phyloP scores from a whole-genome alignment of 2,888 invertebrate genomes.

The Xestia xanthographa region DNA sequence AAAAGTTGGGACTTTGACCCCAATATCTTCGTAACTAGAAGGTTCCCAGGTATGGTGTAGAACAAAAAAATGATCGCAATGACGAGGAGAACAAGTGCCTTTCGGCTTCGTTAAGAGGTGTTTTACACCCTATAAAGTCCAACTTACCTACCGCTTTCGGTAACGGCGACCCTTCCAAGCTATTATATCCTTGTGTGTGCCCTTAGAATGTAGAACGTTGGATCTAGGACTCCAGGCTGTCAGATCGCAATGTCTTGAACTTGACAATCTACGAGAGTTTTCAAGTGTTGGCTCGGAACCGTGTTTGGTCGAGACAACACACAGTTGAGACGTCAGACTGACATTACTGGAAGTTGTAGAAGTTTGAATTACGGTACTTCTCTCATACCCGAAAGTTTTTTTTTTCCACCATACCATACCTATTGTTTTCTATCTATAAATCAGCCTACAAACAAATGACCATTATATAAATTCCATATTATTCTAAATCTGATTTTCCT shows the following conservation, averaged over 20 bases:
- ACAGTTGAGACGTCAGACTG: neutral
- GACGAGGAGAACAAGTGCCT: too few species aligned
- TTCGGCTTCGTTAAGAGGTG: too few species aligned
- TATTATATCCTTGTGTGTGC: too few species aligned
- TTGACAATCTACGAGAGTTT: neutral
- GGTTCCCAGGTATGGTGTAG: too few species aligned
- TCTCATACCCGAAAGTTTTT: neutral
- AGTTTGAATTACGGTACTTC: neutral
- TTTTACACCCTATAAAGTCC: too few species aligned
- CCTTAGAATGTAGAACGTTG: too few species aligned
- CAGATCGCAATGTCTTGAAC: neutral
- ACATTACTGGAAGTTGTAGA: neutral
- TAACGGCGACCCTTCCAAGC: too few species aligned
- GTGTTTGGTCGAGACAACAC: too few species aligned
- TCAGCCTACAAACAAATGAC: neutral
- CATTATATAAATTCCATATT: neutral
- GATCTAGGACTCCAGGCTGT: neutral
- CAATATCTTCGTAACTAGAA: too few species aligned
- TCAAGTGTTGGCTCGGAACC: neutral
- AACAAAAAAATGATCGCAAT: too few species aligned
- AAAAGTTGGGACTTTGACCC: too few species aligned
- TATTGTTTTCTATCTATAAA: neutral
- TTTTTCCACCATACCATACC: neutral
- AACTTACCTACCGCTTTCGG: too few species aligned
- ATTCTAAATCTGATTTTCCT: conserved; percentile 10